Conservation (phyloP, 2,113 vertebrate genomes). For the Dissostichus mawsoni region DNA sequence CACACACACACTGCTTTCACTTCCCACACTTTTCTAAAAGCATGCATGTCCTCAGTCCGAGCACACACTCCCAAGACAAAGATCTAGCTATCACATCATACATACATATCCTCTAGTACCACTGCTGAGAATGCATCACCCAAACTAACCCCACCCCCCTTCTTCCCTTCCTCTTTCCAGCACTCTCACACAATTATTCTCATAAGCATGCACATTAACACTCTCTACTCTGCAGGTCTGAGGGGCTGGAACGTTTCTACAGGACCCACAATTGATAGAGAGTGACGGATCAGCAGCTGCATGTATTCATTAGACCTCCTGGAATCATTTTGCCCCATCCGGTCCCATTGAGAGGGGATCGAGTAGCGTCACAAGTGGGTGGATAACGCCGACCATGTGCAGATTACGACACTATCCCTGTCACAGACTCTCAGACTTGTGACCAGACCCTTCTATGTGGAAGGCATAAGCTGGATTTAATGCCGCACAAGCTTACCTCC, state of each 20-base stretch:
- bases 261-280: constrained; percentile 43
- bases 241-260: constrained; percentile 56
- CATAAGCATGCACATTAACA: constrained; percentile 30
- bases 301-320: constrained; percentile 77
- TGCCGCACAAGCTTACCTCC: constrained; percentile 24
- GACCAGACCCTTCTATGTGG: constrained; percentile 44
- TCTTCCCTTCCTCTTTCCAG: not conserved
- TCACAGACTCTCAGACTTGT: constrained; percentile 57
- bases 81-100: constrained; percentile 13
- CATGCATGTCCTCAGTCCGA: not conserved
- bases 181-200: constrained; percentile 15
- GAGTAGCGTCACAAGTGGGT: constrained; percentile 68
- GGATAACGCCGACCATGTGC: constrained; percentile 66
- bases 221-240: constrained; percentile 50
- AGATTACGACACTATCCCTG: constrained; percentile 65
- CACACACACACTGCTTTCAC: not conserved
- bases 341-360: constrained; percentile 66
- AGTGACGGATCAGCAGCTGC: constrained; percentile 77
- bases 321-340: constrained; percentile 68
- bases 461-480: constrained; percentile 72
- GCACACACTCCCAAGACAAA: constrained; percentile 3
- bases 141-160: not conserved
- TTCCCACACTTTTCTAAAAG: constrained; percentile 5
- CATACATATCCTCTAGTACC: constrained; percentile 13
- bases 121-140: constrained; percentile 1